phyloP scores from a whole-genome alignment of 2,888 invertebrate species.

The Alloplasta piceator region DNA sequence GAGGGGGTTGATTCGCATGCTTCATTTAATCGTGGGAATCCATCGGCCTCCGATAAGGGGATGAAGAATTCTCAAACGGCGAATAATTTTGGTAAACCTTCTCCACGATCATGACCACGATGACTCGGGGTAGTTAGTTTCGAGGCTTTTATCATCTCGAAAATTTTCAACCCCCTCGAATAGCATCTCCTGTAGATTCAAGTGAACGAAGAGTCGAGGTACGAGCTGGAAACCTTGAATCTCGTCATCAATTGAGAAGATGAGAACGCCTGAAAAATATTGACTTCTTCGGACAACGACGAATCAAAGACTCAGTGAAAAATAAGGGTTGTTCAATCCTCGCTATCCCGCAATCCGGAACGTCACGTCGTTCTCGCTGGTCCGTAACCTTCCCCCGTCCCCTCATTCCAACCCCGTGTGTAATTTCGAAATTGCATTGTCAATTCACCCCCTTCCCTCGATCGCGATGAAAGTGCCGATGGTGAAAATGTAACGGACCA shows the following conservation, averaged over 20 bases:
- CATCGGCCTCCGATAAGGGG: conserved; percentile 62
- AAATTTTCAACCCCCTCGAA: background rate
- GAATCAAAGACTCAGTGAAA: conserved; percentile 54
- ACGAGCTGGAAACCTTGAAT: background rate
- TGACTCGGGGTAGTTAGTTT: conserved; percentile 21
- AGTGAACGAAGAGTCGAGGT: no score
- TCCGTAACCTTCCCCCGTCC: conserved; percentile 41
- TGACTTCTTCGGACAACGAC: conserved; percentile 4
- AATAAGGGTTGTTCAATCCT: conserved; percentile 31
- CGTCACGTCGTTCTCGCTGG: conserved; percentile 39
- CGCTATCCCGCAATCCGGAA: conserved; percentile 18
- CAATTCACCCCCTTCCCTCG: conserved; percentile 62
- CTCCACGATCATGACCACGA: conserved; percentile 58
- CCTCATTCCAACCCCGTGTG: conserved; percentile 44
- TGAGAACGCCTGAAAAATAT: conserved; percentile 5
- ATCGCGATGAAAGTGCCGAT: conserved; percentile 43
- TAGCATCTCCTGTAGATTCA: no score
- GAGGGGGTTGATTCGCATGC: conserved; percentile 66
- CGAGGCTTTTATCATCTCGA: conserved; percentile 17
- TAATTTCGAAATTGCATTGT: conserved; percentile 71
- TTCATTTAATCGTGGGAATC: conserved; percentile 82
- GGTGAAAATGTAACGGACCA: conserved; percentile 49
- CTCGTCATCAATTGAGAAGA: conserved; percentile 10
- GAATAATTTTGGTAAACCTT: conserved; percentile 76
- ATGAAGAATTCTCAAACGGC: conserved; percentile 65